Conservation (phyloP, 2,113 vertebrate species). For the Calyptommatus sinebrachiatus region DNA sequence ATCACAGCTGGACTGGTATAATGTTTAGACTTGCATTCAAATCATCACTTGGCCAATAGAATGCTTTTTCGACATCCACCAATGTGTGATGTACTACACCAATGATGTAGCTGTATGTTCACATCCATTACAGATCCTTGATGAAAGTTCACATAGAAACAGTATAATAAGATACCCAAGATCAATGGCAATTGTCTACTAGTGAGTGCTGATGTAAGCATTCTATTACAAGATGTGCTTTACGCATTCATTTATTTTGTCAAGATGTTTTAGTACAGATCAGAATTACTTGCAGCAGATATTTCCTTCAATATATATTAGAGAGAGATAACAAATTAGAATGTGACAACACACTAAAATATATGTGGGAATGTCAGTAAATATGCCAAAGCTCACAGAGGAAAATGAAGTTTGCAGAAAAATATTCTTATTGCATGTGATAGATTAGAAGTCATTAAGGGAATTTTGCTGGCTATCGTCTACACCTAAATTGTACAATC, state of each 20-base stretch:
- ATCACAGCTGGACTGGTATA: too few species aligned
- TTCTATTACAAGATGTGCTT: not conserved
- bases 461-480: not conserved
- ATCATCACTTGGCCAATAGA: not conserved
- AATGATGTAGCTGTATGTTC: slow-evolving; percentile 19
- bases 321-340: not conserved
- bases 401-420: not conserved
- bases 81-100: slow-evolving; percentile 12
- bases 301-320: not conserved
- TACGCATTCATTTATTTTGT: slow-evolving; percentile 3
- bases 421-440: not conserved
- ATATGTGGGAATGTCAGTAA: not conserved
- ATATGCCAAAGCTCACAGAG: not conserved
- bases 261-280: not conserved
- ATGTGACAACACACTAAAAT: not conserved
- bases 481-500: not conserved
- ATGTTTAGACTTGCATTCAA: too few species aligned
- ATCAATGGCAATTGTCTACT: not conserved
- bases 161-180: slow-evolving; percentile 21
- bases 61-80: not conserved
- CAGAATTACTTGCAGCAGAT: not conserved
- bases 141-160: not conserved
- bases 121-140: not conserved
- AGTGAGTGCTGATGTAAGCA: slow-evolving; percentile 6
- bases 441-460: not conserved